These are phyloP conservation scores for Zosterops lateralis DNA, from an alignment of 2,113 vertebrate genomes.

Conservation along the genomic window DNA sequence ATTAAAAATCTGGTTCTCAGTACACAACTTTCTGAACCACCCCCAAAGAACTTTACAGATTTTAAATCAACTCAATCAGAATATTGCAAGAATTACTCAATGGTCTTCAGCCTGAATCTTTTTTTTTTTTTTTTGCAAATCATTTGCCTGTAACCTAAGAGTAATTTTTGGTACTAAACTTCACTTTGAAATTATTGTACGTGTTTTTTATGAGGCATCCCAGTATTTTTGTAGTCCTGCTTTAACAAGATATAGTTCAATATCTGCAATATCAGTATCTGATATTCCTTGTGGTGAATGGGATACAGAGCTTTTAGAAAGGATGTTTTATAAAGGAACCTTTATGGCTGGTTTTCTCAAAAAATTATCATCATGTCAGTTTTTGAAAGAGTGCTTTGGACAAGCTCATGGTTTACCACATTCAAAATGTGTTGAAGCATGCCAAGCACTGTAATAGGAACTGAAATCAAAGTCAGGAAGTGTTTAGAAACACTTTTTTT, in stretches of 20 bases:
- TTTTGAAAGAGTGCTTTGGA: background rate
- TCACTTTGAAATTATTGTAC: background rate
- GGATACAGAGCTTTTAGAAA: background rate
- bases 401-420: background rate
- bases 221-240: background rate
- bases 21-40: background rate
- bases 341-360: background rate
- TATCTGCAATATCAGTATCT: background rate
- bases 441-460: conserved; percentile 9
- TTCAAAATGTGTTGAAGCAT: background rate
- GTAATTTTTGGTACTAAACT: background rate
- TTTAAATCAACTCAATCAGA: background rate
- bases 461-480: background rate
- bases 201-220: background rate
- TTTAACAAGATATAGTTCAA: background rate
- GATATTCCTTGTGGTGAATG: background rate
- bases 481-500: background rate
- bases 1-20: background rate
- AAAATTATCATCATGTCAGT: background rate
- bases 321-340: background rate
- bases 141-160: background rate
- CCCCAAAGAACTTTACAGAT: background rate
- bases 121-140: background rate
- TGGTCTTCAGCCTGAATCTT: background rate
- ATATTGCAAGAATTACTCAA: background rate